Conservation (phyloP, 2,113 vertebrate species). For the Circaetus gallicus region DNA sequence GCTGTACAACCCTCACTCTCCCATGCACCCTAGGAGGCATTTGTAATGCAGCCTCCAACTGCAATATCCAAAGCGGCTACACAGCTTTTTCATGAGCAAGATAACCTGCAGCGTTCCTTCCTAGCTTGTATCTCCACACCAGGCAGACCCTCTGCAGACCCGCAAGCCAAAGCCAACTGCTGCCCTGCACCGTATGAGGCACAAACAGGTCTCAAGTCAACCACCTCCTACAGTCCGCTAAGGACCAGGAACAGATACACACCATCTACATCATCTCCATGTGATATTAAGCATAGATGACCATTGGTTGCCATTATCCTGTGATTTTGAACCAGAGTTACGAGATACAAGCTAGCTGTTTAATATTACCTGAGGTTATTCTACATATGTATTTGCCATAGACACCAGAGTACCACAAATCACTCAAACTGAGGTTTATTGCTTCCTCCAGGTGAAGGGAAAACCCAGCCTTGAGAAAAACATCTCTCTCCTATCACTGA, state of each 20-base stretch:
- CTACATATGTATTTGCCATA: not conserved
- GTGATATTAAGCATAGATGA: not conserved
- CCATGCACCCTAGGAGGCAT: not conserved
- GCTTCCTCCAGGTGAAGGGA: not conserved
- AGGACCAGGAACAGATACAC: not conserved
- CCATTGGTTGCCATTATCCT: not conserved
- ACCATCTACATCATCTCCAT: not conserved
- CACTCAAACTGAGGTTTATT: not conserved
- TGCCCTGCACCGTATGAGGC: not conserved
- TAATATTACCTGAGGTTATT: not conserved
- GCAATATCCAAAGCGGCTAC: not conserved
- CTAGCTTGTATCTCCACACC: not conserved
- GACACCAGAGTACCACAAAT: not conserved
- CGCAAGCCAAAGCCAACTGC: not conserved
- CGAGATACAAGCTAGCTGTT: not conserved
- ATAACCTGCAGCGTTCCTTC: not conserved
- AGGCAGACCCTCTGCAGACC: not conserved
- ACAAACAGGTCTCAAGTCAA: not conserved
- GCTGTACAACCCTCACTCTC: not conserved
- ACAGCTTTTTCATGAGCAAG: not conserved
- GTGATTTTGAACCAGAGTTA: not conserved
- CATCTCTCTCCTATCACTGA: not conserved
- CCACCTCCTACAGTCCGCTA: not conserved
- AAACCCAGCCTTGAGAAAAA: not conserved
- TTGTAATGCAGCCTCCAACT: not conserved